Conservation (phyloP, 2,888 invertebrate genomes). For the Gymnocheta viridis region DNA sequence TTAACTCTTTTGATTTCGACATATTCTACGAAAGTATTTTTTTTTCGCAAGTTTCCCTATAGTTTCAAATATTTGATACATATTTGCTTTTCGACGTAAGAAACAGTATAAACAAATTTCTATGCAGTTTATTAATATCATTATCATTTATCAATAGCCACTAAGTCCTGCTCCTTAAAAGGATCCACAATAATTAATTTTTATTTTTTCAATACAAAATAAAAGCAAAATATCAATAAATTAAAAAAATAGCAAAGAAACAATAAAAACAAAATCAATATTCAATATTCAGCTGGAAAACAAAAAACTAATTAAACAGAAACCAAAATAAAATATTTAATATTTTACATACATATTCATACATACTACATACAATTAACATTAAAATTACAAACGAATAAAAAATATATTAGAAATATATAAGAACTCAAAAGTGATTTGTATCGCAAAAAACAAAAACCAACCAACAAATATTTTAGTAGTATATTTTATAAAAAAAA, state of each 20-base stretch:
- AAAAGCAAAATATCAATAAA: constrained; percentile 22
- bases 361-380: constrained; percentile 61
- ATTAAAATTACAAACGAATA: constrained; percentile 48
- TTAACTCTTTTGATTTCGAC: too few species aligned
- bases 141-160: constrained; percentile 3
- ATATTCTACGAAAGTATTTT: too few species aligned
- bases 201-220: not conserved
- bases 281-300: constrained; percentile 25
- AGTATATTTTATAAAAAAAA: constrained; percentile 66
- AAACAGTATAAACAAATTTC: not conserved
- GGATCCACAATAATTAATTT: not conserved
- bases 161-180: not conserved
- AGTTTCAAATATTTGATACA: not conserved
- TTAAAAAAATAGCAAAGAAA: not conserved
- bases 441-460: constrained; percentile 52
- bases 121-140: not conserved
- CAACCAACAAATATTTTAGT: constrained; percentile 66
- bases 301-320: constrained; percentile 11
- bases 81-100: not conserved
- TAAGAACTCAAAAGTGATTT: constrained; percentile 65
- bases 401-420: constrained; percentile 7
- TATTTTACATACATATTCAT: constrained; percentile 59
- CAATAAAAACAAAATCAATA: constrained; percentile 35
- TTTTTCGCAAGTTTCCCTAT: too few species aligned
- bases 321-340: constrained; percentile 40